Evolutionary conservation across 1,140 invertebrate genomes (phyloP).

Genomic region (Cheumatopsyche charites): DNA sequence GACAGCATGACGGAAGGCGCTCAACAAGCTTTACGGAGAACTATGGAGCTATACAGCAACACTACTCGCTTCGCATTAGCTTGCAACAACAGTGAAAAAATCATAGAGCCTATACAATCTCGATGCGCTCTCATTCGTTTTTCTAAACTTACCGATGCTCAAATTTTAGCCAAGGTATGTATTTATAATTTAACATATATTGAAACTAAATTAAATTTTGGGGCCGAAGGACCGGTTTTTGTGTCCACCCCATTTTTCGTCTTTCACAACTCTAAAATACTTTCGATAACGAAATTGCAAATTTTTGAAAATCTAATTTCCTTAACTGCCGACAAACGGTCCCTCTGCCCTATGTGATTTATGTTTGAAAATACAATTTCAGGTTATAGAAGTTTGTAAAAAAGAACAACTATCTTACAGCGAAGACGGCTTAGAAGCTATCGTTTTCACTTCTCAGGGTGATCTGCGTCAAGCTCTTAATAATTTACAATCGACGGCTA

Average conservation of each 20-base stretch:
- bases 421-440: constrained; percentile 94
- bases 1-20: constrained; percentile 99
- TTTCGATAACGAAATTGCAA: too few species aligned
- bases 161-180: constrained; percentile 76
- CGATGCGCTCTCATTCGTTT: constrained; percentile 97
- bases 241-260: too few species aligned
- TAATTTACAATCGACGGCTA: constrained; percentile 96
- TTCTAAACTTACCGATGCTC: constrained; percentile 86
- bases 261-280: too few species aligned
- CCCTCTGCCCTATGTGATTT: too few species aligned
- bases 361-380: constrained; percentile 1
- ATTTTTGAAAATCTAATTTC: too few species aligned
- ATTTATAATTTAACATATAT: too few species aligned
- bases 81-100: constrained; percentile 98
- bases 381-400: constrained; percentile 64
- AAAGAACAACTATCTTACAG: constrained; percentile 78
- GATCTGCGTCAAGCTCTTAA: constrained; percentile 98
- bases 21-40: constrained; percentile 94
- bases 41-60: constrained; percentile 98
- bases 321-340: too few species aligned
- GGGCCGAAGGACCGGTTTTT: too few species aligned
- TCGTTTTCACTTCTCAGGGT: constrained; percentile 98
- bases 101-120: constrained; percentile 99
- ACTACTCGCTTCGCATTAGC: constrained; percentile 98
- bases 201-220: constrained; percentile 16